These are phyloP conservation scores for Gila orcuttii DNA, from an alignment of 2,113 vertebrate species.

Conservation along the genomic window DNA sequence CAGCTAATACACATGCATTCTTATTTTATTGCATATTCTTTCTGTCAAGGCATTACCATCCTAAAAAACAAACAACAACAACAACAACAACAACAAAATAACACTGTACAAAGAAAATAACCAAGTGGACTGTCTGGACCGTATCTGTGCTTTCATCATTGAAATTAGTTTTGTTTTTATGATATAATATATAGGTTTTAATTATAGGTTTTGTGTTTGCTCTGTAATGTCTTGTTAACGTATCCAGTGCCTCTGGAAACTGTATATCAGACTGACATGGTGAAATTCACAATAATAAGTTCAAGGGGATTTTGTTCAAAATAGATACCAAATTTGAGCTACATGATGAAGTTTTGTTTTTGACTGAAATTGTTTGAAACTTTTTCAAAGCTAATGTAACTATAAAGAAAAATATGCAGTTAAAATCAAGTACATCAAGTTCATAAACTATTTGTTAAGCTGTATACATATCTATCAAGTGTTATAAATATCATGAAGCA, in stretches of 20 bases:
- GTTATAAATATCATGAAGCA: background rate
- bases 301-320: background rate
- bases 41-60: too few relatives aligned
- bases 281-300: background rate
- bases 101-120: background rate
- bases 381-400: background rate
- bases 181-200: background rate
- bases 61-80: too few relatives aligned
- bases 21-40: too few relatives aligned
- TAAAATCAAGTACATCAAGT: background rate
- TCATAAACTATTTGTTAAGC: background rate
- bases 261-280: background rate
- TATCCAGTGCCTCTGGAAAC: background rate
- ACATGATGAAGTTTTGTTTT: background rate
- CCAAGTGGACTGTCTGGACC: background rate
- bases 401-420: too few relatives aligned
- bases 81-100: background rate
- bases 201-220: too few relatives aligned
- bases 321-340: background rate
- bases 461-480: background rate
- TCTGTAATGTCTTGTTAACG: background rate
- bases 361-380: background rate
- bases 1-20: too few relatives aligned
- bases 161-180: background rate
- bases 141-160: too few relatives aligned